These are phyloP conservation scores for Tetranychus truncatus DNA, from an alignment of 2,888 invertebrate genomes.

Conservation along the genomic window DNA sequence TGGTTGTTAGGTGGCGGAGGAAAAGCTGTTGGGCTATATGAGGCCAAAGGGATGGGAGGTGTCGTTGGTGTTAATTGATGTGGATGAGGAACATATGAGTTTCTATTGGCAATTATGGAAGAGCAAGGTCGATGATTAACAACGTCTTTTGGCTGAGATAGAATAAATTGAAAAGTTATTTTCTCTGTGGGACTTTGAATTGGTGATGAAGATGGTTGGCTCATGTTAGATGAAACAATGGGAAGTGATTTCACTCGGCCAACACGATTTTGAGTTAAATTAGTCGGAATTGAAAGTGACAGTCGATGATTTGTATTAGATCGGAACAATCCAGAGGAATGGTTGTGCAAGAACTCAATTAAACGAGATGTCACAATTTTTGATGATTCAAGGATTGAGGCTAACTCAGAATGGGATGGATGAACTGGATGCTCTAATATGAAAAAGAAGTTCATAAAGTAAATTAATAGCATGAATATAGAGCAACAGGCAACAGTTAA, in stretches of 20 bases:
- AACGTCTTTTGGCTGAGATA: not conserved
- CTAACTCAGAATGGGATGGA: constrained; percentile 16
- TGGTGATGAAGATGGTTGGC: not conserved
- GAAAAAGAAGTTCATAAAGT: too few species aligned
- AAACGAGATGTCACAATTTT: constrained; percentile 15
- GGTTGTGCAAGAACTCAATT: constrained; percentile 11
- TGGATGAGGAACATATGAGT: not conserved
- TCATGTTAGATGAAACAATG: not conserved
- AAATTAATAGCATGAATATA: too few species aligned
- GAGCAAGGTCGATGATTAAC: not conserved
- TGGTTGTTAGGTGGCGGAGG: not conserved
- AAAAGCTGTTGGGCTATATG: not conserved
- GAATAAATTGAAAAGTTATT: not conserved
- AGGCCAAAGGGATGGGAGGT: not conserved
- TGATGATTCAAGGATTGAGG: constrained; percentile 14
- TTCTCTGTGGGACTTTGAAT: not conserved
- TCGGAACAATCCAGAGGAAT: not conserved
- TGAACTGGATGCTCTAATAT: constrained; percentile 12
- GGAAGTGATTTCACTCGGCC: not conserved
- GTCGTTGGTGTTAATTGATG: not conserved
- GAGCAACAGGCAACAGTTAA: not conserved
- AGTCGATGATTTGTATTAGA: not conserved
- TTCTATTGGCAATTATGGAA: not conserved
- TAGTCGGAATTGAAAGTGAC: not conserved
- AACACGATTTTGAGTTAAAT: not conserved